Percentiles rank a stretch among this genome's conserved stretches.
Conservation (phyloP, 2,888 invertebrate genomes). For the Brachypalpus laphriformis region DNA sequence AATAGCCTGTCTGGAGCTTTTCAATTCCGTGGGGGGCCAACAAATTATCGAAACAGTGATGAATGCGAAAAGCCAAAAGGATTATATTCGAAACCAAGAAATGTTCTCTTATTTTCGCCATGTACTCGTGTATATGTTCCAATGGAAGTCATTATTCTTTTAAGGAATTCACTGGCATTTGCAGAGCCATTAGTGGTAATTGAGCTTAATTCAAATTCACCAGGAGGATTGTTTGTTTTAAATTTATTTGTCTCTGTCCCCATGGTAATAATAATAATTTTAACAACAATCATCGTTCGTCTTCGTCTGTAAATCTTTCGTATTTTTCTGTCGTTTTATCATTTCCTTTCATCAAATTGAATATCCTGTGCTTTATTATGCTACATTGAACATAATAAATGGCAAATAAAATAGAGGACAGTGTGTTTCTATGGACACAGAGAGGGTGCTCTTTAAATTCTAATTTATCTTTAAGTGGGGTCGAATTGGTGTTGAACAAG, state of each 20-base stretch:
- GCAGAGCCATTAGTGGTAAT: neutral
- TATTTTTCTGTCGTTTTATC: neutral
- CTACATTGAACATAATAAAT: neutral
- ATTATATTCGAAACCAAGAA: neutral
- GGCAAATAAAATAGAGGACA: too few species aligned
- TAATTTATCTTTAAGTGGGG: neutral
- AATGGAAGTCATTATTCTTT: neutral
- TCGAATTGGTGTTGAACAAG: neutral
- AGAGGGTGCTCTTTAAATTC: neutral
- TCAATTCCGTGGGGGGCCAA: neutral
- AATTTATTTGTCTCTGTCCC: neutral
- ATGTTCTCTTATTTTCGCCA: neutral
- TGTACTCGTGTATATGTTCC: neutral
- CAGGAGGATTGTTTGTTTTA: neutral
- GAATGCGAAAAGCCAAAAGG: neutral
- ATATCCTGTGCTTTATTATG: neutral
- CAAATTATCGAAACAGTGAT: too few species aligned
- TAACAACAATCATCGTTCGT: neutral
- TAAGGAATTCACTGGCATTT: neutral
- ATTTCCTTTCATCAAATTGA: neutral
- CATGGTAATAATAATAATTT: neutral
- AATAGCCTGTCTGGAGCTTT: neutral
- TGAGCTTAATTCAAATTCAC: neutral
- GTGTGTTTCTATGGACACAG: neutral
- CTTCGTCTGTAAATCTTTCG: neutral